phyloP scores from a whole-genome alignment of 2,797 vertebrate species.

The Tachyglossus aculeatus region DNA sequence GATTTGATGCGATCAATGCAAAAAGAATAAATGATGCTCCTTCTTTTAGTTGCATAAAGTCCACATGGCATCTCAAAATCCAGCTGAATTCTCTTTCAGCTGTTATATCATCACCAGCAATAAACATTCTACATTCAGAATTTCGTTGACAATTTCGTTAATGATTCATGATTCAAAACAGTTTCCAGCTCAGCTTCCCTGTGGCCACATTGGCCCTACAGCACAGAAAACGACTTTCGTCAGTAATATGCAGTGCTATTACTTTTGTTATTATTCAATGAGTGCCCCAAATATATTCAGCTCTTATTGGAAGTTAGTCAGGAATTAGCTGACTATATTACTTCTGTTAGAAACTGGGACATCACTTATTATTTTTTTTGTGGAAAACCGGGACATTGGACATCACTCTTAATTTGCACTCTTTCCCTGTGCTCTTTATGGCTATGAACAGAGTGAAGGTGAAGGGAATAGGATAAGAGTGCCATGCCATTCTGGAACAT shows the following conservation, averaged over 20 bases:
- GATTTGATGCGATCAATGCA: no score
- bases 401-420: no score
- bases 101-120: slow-evolving; percentile 55
- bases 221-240: background rate
- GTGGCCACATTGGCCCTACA: background rate
- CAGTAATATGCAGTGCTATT: background rate
- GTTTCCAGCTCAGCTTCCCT: slow-evolving; percentile 34
- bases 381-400: no score
- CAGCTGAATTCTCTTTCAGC: slow-evolving; percentile 36
- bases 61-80: slow-evolving; percentile 9
- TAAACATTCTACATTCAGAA: slow-evolving; percentile 53
- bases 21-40: slow-evolving; percentile 18
- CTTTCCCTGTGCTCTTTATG: no score
- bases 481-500: no score
- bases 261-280: background rate
- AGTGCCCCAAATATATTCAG: background rate
- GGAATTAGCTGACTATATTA: no score
- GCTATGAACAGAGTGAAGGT: no score
- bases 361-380: no score
- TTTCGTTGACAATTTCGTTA: slow-evolving; percentile 50
- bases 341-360: no score
- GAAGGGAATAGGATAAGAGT: no score
- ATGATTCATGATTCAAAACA: slow-evolving; percentile 50
- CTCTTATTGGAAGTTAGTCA: slow-evolving; percentile 1
- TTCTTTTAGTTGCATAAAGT: slow-evolving; percentile 19